Evolutionary conservation across 1,140 invertebrate genomes (phyloP).

Genomic region (Wiebesia pumilae): DNA sequence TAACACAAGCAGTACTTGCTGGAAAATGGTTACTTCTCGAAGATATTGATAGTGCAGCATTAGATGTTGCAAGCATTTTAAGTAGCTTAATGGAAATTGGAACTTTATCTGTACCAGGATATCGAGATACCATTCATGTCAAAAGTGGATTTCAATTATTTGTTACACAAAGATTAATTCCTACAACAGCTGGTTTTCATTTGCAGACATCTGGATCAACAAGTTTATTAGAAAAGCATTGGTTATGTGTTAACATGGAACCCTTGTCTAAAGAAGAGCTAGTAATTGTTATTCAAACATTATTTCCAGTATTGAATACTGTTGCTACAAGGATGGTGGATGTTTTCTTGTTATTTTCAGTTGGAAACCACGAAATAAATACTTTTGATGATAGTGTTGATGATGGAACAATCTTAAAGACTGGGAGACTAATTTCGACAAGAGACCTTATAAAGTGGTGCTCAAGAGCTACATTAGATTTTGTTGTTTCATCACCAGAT

Average conservation of each 20-base stretch:
- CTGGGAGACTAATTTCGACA: conserved; percentile 82
- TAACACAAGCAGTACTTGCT: conserved; percentile 90
- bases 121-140: conserved; percentile 85
- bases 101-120: conserved; percentile 89
- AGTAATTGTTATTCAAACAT: conserved; percentile 79
- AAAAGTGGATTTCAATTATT: conserved; percentile 93
- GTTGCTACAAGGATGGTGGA: conserved; percentile 87
- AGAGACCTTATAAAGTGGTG: conserved; percentile 97
- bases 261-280: conserved; percentile 85
- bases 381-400: conserved; percentile 54
- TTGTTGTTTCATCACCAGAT: conserved; percentile 83
- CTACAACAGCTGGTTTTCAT: conserved; percentile 77
- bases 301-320: conserved; percentile 84
- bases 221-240: conserved; percentile 86
- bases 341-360: conserved; percentile 88
- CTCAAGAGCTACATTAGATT: conserved; percentile 83
- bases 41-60: conserved; percentile 94
- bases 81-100: conserved; percentile 89
- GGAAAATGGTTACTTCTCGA: conserved; percentile 96
- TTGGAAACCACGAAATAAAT: conserved; percentile 77
- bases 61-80: conserved; percentile 93
- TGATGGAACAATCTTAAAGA: conserved; percentile 69
- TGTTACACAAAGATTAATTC: conserved; percentile 85
- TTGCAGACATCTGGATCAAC: conserved; percentile 80
- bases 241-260: conserved; percentile 88